Evolutionary conservation across 2,888 invertebrate genomes (phyloP).

Genomic region (Sinotaia quadrata): DNA sequence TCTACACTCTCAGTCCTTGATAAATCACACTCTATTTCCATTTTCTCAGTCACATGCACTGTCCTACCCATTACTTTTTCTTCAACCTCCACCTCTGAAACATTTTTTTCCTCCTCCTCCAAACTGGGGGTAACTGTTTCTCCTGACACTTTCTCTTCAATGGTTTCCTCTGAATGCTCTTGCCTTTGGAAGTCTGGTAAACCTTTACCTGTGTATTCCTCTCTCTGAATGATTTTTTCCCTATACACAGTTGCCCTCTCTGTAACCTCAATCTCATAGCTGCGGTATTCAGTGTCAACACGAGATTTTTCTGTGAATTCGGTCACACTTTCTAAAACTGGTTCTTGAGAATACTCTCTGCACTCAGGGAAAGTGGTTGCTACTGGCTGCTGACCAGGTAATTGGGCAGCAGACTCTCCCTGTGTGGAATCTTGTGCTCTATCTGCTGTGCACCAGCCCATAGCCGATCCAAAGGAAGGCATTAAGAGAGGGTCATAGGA

Average conservation of each 20-base stretch:
- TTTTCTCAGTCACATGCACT: not conserved
- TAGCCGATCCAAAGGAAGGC: conserved; percentile 46
- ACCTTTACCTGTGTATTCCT: not conserved
- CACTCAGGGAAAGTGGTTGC: not conserved
- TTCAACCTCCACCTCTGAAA: not conserved
- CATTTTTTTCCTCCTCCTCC: not conserved
- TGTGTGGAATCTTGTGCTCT: conserved; percentile 23
- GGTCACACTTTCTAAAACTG: conserved; percentile 11
- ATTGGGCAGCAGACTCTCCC: conserved; percentile 2
- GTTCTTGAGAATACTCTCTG: not conserved
- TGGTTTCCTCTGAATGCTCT: not conserved
- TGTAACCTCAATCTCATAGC: conserved; percentile 14
- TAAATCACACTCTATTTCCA: not conserved
- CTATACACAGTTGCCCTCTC: conserved; percentile 21
- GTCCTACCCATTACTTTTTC: not conserved
- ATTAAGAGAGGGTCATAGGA: conserved; percentile 38
- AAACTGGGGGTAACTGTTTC: not conserved
- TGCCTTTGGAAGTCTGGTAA: not conserved
- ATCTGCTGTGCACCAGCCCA: conserved; percentile 40
- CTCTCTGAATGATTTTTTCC: conserved; percentile 18
- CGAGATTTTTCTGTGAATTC: not conserved
- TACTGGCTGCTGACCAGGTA: conserved; percentile 6
- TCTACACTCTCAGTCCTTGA: conserved; percentile 11
- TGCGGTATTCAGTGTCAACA: conserved; percentile 12
- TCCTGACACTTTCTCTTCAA: not conserved